Percentiles rank a stretch among this genome's conserved stretches.
Evolutionary conservation across 1,140 invertebrate genomes (phyloP).

Genomic region (Temnothorax curvispinosus): DNA sequence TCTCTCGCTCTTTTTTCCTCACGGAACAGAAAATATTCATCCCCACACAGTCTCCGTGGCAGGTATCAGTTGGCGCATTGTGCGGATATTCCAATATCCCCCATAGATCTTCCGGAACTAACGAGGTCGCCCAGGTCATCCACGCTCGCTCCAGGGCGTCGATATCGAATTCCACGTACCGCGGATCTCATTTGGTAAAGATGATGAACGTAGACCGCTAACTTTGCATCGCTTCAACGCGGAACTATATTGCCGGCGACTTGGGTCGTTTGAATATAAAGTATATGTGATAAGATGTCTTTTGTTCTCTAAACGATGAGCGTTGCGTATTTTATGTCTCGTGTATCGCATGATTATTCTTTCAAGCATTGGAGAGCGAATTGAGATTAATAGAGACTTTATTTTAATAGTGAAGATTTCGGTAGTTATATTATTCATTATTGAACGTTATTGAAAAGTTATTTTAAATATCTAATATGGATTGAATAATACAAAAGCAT

Average conservation of each 20-base stretch:
- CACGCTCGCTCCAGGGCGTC: constrained; percentile 1
- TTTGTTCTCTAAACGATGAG: background rate
- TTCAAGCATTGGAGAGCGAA: background rate
- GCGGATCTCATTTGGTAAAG: constrained; percentile 51
- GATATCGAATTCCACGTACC: constrained; percentile 49
- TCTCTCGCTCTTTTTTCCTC: background rate
- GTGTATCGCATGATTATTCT: background rate
- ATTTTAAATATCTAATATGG: background rate
- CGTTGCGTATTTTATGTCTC: background rate
- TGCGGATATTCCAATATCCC: constrained; percentile 42
- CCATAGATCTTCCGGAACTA: constrained; percentile 36
- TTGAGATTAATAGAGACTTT: background rate
- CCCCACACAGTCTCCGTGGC: background rate
- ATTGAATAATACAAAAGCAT: background rate
- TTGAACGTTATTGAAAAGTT: no score
- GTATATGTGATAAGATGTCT: constrained; percentile 16
- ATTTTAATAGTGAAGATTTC: background rate
- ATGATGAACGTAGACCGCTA: constrained; percentile 40
- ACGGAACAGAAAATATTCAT: constrained; percentile 27
- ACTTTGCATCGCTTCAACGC: constrained; percentile 37
- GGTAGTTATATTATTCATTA: background rate
- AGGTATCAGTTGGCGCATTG: constrained; percentile 30
- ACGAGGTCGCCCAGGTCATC: constrained; percentile 41
- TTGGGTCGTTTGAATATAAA: constrained; percentile 45
- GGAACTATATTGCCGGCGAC: constrained; percentile 9